Base-by-base conservation (phyloP, 2,113 vertebrate species). In the Larimichthys crocea region DNA sequence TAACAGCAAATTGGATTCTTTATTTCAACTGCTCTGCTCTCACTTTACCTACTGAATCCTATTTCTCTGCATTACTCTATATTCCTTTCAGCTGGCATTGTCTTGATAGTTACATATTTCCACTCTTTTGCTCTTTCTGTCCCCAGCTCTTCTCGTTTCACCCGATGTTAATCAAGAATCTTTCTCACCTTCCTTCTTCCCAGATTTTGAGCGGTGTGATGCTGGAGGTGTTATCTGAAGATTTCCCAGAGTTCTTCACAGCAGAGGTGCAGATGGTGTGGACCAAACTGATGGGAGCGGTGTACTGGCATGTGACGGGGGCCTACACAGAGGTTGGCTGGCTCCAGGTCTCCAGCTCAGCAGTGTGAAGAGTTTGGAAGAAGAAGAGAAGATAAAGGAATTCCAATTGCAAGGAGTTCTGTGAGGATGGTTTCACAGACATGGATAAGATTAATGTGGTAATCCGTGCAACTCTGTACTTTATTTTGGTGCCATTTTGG, bases 241-340 rank as follows among this genome's bases (percentile, higher is more conserved):
- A 97, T 24, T 98, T 95, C 53, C 95, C 96, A 72, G 96, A 96
- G 0, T 96, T 95, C 92, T 99, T 98, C 94, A 95, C 97, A 0
- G 91, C 96, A 0, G 98, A 99, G 87, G 96, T 96, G 0, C 97
- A 97, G 78, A 83, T 95, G 69, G 97, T 97, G 88, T 99, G 98
- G 98, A 91, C 95, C 95, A 98, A 99, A 93, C 95, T 99, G 90
- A 96, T 95, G 80, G 93, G 91, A 73, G 95, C 96, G 80, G 93
- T 99, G 92, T 98, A 94, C 96, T 97, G 95, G 93, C 97, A 99
- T 0, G 96, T 99, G 94, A 97, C 96, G 0, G 97, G 97, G 0
- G 96, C 96, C 50, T 99, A 99, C 96, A 97, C 97, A 79, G 98
- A 99, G 86, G 97, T 95, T 92, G 97, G 97, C 95, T 99, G 97